Base-by-base conservation (phyloP, 23 tunicate genomes). In the Halocynthia roretzi region DNA sequence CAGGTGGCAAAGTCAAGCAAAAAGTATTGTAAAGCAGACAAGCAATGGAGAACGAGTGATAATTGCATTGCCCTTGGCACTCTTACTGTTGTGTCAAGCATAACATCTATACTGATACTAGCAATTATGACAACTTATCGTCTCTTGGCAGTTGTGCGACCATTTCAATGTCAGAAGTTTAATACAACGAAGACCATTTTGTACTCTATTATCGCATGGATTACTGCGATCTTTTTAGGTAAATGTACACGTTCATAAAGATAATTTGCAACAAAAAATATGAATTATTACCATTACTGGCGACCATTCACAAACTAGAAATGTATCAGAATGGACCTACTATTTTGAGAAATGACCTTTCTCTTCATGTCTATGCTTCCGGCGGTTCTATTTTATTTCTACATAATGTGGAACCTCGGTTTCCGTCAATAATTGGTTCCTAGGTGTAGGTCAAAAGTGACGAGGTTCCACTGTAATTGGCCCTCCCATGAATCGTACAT, bases 91-190 rank as follows among this genome's bases (percentile, higher is more conserved):
- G 48, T 82, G 53, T 80, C 80, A 0, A 82, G 74, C 19, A 80
- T 73, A 75, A 50, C 80, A n/a, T 76, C 86, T 6, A 80, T 82
- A 6, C 48, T 82, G 7, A 82, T 82, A 7, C 58, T 82, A 8
- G 80, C 75, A 65, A 64, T 82, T 7, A 74, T 82, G 80, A 82
- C 86, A 51, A 54, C 86, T 64, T 78, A 78, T 53, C 19, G 82
- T 48, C 22, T 78, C n/a, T 78, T 64, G 50, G 82, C 72, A 7
- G 72, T 78, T 9, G 5, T 66, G 7, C 50, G 60, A 18, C 82
- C 82, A 8, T 78, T 78, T 50, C 51, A 52, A 53, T 15, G 82
- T 5, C 72, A 78, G 56, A 62, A 66, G 49, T 62, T 66, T 14
- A 78, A 61, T 53, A 52, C 53, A 40, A 49, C 52, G 11, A 65